phyloP scores from a whole-genome alignment of 1,140 invertebrate species.

The Eulimnadia texana region DNA sequence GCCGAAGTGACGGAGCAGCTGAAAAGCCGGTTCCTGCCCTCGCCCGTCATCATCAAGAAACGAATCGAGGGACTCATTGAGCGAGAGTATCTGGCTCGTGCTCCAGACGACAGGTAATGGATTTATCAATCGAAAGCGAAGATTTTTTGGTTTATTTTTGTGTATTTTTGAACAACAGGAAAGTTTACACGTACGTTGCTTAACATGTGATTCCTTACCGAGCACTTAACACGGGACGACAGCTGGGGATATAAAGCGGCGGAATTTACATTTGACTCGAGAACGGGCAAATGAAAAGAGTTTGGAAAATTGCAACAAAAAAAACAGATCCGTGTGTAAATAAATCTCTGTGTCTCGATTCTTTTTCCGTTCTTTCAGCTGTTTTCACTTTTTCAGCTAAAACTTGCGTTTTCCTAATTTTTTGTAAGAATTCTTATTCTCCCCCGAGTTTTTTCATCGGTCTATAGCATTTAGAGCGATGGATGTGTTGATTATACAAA shows the following conservation, averaged over 20 bases:
- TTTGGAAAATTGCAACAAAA: too few relatives aligned
- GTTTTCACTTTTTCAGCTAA: not conserved
- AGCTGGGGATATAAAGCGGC: too few relatives aligned
- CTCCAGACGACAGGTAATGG: conserved; percentile 84
- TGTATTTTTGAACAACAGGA: conserved; percentile 39
- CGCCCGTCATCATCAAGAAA: conserved; percentile 96
- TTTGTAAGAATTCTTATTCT: not conserved
- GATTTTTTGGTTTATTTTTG: not conserved
- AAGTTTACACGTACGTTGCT: conserved; percentile 84
- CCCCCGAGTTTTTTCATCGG: not conserved
- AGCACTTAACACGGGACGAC: too few relatives aligned
- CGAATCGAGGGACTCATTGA: conserved; percentile 98
- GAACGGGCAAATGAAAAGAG: too few relatives aligned
- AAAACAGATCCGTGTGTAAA: too few relatives aligned
- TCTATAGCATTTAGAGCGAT: not conserved
- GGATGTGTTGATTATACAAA: too few relatives aligned
- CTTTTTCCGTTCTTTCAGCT: too few relatives aligned
- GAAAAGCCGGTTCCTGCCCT: conserved; percentile 89
- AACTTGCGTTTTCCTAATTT: not conserved
- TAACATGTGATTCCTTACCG: too few relatives aligned
- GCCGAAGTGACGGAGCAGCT: conserved; percentile 96
- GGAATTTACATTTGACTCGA: too few relatives aligned
- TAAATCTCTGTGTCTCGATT: too few relatives aligned
- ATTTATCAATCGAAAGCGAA: too few relatives aligned
- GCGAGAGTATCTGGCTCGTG: conserved; percentile 92